These are phyloP conservation scores for Melopsittacus undulatus DNA, from an alignment of 2,797 vertebrate species.

Conservation along the genomic window DNA sequence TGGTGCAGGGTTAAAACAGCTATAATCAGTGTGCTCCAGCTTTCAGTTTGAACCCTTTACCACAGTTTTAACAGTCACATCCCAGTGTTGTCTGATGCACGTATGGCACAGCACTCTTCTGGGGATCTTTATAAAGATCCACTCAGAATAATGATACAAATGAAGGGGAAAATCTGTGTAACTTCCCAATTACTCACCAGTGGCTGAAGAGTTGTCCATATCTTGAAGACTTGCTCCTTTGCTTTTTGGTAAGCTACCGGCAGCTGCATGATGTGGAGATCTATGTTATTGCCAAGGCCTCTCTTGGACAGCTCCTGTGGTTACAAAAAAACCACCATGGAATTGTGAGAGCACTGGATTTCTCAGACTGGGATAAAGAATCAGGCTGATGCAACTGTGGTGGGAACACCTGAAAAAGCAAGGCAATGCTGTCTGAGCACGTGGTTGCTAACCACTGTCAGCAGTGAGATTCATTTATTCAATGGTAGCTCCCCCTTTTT, in stretches of 20 bases:
- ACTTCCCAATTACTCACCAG: conserved; percentile 73
- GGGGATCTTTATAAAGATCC: background rate
- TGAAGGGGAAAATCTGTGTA: background rate
- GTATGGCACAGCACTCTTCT: background rate
- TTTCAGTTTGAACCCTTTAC: conserved; percentile 1
- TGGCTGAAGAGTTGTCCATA: conserved; percentile 82
- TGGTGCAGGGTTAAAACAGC: background rate
- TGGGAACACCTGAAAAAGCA: background rate
- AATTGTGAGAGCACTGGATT: background rate
- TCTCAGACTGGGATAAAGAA: background rate
- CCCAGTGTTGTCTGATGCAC: background rate
- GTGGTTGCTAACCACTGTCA: background rate
- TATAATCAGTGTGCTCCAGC: background rate
- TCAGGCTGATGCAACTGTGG: background rate
- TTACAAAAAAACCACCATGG: background rate
- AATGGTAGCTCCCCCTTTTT: background rate
- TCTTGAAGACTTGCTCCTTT: conserved; percentile 73
- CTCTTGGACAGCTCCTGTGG: conserved; percentile 78
- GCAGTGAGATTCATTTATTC: background rate
- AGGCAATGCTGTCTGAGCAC: background rate
- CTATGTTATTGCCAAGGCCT: conserved; percentile 73
- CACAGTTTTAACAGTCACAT: background rate
- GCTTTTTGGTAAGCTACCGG: conserved; percentile 83
- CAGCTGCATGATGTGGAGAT: conserved; percentile 77
- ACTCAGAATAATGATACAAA: background rate